Conservation (phyloP, 2,797 vertebrate genomes). For the Manis pentadactyla region DNA sequence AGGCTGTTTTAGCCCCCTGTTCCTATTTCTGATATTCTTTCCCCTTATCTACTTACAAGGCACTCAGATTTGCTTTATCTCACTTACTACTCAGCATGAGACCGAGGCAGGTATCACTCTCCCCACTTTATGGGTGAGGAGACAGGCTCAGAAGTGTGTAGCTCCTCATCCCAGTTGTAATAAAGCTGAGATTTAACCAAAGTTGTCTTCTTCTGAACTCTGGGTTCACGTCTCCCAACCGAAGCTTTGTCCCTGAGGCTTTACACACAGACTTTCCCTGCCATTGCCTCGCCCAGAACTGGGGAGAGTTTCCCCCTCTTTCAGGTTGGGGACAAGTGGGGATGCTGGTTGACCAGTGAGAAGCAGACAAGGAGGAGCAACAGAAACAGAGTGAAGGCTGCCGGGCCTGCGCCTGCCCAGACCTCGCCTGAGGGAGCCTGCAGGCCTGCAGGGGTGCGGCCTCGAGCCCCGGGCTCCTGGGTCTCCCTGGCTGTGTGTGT, state of each 20-base stretch:
- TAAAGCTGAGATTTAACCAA: neutral
- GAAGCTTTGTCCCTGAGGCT: neutral
- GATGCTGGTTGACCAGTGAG: neutral
- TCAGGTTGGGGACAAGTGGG: neutral
- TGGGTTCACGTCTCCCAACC: neutral
- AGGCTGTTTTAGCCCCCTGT: neutral
- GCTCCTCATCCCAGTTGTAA: neutral
- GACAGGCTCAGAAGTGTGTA: neutral
- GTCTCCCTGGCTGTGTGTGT: neutral
- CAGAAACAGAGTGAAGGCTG: neutral
- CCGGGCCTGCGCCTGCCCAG: neutral
- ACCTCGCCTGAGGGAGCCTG: fast-evolving
- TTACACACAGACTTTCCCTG: neutral
- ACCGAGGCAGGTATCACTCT: neutral
- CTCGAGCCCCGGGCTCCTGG: neutral
- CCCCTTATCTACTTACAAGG: neutral
- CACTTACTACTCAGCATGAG: neutral
- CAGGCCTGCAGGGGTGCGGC: fast-evolving
- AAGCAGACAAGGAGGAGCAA: neutral
- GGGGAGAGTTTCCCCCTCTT: neutral
- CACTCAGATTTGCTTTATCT: neutral
- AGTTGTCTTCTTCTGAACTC: neutral
- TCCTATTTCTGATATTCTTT: neutral
- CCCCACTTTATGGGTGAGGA: neutral
- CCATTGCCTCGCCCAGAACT: neutral